Evolutionary conservation across 2,797 vertebrate species (phyloP).

Genomic region (Cynodonichthys magdalenae): DNA sequence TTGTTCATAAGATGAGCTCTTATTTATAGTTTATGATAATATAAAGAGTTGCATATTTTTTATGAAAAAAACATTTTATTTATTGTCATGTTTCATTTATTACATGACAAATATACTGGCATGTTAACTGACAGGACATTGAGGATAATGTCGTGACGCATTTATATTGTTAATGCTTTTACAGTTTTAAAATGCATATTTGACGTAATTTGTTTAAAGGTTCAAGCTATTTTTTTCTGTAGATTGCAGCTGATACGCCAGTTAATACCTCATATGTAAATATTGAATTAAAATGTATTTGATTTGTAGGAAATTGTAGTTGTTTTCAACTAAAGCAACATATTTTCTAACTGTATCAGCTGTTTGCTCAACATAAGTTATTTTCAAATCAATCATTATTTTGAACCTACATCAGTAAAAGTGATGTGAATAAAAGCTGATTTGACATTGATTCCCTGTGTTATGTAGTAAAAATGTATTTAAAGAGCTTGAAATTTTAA

Average conservation of each 20-base stretch:
- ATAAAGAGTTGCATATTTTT: conserved; percentile 51
- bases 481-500: conserved; percentile 12
- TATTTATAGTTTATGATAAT: conserved; percentile 70
- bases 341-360: conserved; percentile 11
- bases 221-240: conserved; percentile 24
- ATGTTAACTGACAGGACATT: conserved; percentile 50
- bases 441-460: neutral
- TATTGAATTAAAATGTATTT: conserved; percentile 41
- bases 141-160: conserved; percentile 37
- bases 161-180: conserved; percentile 33
- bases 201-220: conserved; percentile 14
- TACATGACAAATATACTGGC: conserved; percentile 40
- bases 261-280: conserved; percentile 68
- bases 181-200: conserved; percentile 19
- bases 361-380: conserved; percentile 23
- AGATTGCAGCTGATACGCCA: conserved; percentile 35
- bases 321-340: conserved; percentile 16
- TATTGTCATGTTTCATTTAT: conserved; percentile 63
- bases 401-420: conserved; percentile 23
- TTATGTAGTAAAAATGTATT: conserved; percentile 55
- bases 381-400: conserved; percentile 42
- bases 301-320: conserved; percentile 25
- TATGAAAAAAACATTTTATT: conserved; percentile 34
- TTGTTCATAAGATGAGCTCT: conserved; percentile 60
- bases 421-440: conserved; percentile 16